Conservation (phyloP, 1,140 invertebrate species). For the Zeugodacus cucurbitae region DNA sequence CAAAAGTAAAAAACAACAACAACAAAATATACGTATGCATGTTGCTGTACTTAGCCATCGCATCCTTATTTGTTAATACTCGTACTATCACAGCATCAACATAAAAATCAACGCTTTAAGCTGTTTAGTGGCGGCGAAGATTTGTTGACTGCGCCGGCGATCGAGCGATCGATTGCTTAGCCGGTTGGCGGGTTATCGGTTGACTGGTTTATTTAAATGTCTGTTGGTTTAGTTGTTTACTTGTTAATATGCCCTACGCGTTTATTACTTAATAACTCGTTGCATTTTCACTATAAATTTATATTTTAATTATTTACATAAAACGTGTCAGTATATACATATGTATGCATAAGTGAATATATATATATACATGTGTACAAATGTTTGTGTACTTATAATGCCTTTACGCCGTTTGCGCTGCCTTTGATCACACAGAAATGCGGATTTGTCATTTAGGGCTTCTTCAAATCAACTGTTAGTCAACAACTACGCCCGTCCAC, state of each 20-base stretch:
- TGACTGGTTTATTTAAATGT: background rate
- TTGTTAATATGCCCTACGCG: background rate
- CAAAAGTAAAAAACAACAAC: background rate
- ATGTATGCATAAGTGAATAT: no score
- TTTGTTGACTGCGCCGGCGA: background rate
- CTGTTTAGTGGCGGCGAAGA: background rate
- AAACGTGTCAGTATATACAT: background rate
- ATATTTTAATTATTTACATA: background rate
- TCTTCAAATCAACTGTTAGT: background rate
- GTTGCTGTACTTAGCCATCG: background rate
- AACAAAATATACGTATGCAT: background rate
- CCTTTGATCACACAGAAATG: background rate
- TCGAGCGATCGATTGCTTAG: background rate
- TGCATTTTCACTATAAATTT: background rate
- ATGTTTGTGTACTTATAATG: background rate
- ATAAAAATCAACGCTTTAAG: background rate
- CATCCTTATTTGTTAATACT: background rate
- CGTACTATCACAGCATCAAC: background rate
- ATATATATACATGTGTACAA: background rate
- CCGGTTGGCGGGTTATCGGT: background rate
- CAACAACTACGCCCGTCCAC: background rate
- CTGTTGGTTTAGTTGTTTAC: background rate
- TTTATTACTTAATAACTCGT: conserved; percentile 23
- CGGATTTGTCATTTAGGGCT: conserved; percentile 4
- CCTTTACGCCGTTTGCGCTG: background rate